phyloP scores from a whole-genome alignment of 2,888 invertebrate genomes.

The Chalcosyrphus nemorum region DNA sequence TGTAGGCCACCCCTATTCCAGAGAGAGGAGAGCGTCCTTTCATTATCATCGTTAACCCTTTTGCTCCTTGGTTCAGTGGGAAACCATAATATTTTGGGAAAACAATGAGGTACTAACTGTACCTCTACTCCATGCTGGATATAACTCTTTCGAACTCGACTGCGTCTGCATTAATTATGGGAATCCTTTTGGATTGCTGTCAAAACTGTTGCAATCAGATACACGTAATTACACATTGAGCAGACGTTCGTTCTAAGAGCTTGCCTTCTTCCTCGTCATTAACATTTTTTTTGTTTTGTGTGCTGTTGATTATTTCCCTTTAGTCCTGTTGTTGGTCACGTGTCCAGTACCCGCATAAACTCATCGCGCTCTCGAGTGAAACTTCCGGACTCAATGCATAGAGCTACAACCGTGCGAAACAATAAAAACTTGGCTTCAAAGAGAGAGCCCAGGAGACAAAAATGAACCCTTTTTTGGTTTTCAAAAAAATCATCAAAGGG shows the following conservation, averaged over 20 bases:
- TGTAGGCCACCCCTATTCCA: slow-evolving; percentile 9
- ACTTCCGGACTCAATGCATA: slow-evolving; percentile 72
- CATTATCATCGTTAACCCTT: slow-evolving; percentile 66
- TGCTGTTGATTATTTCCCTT: slow-evolving; percentile 69
- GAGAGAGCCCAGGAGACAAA: slow-evolving; percentile 39
- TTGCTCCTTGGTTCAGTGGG: slow-evolving; percentile 22
- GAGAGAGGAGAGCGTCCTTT: slow-evolving; percentile 13
- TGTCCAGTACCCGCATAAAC: slow-evolving; percentile 75
- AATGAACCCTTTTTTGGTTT: slow-evolving; percentile 53
- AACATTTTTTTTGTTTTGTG: too few relatives aligned
- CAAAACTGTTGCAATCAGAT: slow-evolving; percentile 75
- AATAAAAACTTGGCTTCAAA: slow-evolving; percentile 54
- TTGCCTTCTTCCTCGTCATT: slow-evolving; percentile 62
- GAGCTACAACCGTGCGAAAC: slow-evolving; percentile 74
- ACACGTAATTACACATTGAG: slow-evolving; percentile 74
- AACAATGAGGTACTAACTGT: slow-evolving; percentile 65
- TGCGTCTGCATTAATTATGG: slow-evolving; percentile 70
- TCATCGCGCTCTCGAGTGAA: slow-evolving; percentile 74
- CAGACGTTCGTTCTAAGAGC: slow-evolving; percentile 35
- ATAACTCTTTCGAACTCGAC: slow-evolving; percentile 30
- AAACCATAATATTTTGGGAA: slow-evolving; percentile 66
- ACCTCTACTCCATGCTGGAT: slow-evolving; percentile 31
- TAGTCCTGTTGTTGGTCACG: slow-evolving; percentile 71
- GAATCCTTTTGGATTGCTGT: slow-evolving; percentile 69
- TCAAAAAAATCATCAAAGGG: slow-evolving; percentile 44